phyloP scores from a whole-genome alignment of 2,113 vertebrate species.

The Phaethon lepturus region DNA sequence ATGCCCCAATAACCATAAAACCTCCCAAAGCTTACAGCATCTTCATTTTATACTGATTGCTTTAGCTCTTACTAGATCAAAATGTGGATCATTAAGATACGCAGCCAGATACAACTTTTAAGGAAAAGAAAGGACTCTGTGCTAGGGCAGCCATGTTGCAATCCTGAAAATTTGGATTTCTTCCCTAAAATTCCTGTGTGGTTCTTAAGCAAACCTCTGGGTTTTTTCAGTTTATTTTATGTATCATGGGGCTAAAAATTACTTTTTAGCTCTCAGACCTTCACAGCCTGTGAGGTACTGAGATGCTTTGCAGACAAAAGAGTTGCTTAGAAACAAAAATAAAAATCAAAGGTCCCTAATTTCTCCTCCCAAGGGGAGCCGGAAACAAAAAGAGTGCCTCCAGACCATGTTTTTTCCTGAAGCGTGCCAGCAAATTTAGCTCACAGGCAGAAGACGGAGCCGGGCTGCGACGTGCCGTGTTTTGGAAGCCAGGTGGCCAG shows the following conservation, averaged over 20 bases:
- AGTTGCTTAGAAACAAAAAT: background rate
- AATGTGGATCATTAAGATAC: background rate
- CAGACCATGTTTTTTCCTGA: background rate
- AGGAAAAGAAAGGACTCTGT: background rate
- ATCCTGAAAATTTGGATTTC: background rate
- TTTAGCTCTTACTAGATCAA: background rate
- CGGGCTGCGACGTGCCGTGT: accelerated
- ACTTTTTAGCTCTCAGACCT: background rate
- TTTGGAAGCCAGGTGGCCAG: background rate
- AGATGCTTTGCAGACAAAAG: background rate
- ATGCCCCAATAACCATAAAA: background rate
- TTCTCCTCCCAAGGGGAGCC: background rate
- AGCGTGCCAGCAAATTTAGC: background rate
- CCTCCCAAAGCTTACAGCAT: background rate
- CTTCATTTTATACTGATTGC: background rate
- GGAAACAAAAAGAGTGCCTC: background rate
- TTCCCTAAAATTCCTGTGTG: background rate
- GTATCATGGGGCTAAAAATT: background rate
- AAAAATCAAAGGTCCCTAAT: background rate
- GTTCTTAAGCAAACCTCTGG: background rate
- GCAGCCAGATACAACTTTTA: background rate
- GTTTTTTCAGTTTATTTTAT: background rate
- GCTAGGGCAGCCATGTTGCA: background rate
- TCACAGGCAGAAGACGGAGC: background rate
- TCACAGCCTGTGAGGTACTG: background rate